A percentile compares a stretch with the other conserved stretches of the same genome.
phyloP scores from a whole-genome alignment of 2,797 vertebrate species.

The Syngnathus acus region DNA sequence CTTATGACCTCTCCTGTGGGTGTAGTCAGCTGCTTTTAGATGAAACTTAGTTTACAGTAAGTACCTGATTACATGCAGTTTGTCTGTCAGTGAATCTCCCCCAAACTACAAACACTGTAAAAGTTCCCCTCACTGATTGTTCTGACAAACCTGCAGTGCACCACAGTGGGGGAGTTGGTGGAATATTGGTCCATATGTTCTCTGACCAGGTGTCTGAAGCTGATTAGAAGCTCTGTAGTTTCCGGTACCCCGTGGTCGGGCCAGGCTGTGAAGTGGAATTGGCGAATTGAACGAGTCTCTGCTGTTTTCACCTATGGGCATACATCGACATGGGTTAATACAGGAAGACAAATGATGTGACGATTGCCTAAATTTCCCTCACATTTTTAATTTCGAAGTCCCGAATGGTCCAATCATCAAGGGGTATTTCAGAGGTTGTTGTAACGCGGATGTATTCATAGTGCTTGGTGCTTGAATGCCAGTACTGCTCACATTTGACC shows the following conservation, averaged over 20 bases:
- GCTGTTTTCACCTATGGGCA: conserved; percentile 72
- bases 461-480: conserved; percentile 72
- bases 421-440: conserved; percentile 72
- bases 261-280: conserved; percentile 97
- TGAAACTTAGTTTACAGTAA: not conserved
- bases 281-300: conserved; percentile 77
- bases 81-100: not conserved
- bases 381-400: conserved; percentile 88
- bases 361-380: conserved; percentile 34
- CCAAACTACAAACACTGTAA: not conserved
- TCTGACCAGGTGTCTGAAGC: conserved; percentile 86
- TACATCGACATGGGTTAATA: not conserved
- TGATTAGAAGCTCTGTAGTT: conserved; percentile 88
- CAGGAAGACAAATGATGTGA: not conserved
- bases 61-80: not conserved
- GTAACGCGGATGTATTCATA: conserved; percentile 78
- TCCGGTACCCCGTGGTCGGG: conserved; percentile 90
- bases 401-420: conserved; percentile 92
- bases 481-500: conserved; percentile 94
- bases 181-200: conserved; percentile 86
- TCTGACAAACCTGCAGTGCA: conserved; percentile 88
- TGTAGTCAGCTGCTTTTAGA: too few species aligned
- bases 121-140: not conserved
- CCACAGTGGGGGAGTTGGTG: conserved; percentile 76
- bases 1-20: too few species aligned